phyloP scores from a whole-genome alignment of 2,888 invertebrate genomes.

The Aleiodes leptofemur region DNA sequence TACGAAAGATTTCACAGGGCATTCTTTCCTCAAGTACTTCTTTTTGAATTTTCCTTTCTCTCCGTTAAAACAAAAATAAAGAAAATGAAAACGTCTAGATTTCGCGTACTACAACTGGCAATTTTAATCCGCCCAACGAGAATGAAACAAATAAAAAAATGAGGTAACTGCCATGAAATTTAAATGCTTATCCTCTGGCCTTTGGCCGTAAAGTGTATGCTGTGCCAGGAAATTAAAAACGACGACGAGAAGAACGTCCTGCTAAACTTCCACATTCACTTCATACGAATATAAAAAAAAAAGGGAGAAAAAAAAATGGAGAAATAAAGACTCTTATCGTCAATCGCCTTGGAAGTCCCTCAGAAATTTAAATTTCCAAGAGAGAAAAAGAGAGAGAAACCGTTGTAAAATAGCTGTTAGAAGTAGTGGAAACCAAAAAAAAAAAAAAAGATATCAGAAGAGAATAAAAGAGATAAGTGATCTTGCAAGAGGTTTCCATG shows the following conservation, averaged over 20 bases:
- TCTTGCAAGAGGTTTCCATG: slow-evolving; percentile 48
- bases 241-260: slow-evolving; percentile 24
- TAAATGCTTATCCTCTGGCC: slow-evolving; percentile 25
- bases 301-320: no score
- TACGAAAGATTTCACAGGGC: background rate
- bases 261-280: slow-evolving; percentile 34
- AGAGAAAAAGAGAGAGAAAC: slow-evolving; percentile 16
- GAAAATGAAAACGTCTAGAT: slow-evolving; percentile 20
- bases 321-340: slow-evolving; percentile 30
- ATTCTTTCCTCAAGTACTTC: background rate
- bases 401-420: slow-evolving; percentile 15
- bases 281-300: slow-evolving; percentile 35
- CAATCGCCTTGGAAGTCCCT: slow-evolving; percentile 39
- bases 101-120: slow-evolving; percentile 44
- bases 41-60: background rate
- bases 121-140: slow-evolving; percentile 42
- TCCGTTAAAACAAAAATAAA: background rate
- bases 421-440: slow-evolving; percentile 9
- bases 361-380: slow-evolving; percentile 26
- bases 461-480: slow-evolving; percentile 50
- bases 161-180: slow-evolving; percentile 5
- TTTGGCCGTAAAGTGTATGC: slow-evolving; percentile 1
- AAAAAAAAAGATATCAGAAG: slow-evolving; percentile 18
- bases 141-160: slow-evolving; percentile 6
- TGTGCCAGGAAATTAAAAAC: slow-evolving; percentile 14